A percentile compares a stretch with the other conserved stretches of the same genome.
These are phyloP conservation scores for Enteromius anoplus DNA, from an alignment of 2,797 vertebrate species.

Conservation along the genomic window DNA sequence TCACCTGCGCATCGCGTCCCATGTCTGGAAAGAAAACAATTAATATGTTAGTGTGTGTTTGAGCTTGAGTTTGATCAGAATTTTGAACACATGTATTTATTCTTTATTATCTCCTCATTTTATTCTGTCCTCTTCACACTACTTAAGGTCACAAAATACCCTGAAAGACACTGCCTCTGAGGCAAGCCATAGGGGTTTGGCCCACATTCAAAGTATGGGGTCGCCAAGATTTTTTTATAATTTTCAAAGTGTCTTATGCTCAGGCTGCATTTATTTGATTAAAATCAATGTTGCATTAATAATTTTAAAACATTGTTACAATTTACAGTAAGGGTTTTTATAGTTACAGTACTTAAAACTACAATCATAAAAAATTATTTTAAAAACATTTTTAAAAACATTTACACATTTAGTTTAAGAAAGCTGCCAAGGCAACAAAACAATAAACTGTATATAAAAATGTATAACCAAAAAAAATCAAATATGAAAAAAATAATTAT, in stretches of 20 bases:
- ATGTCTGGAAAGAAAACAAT: slow-evolving; percentile 75
- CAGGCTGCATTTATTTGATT: neutral
- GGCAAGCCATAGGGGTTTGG: neutral
- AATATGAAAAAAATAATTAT: no score
- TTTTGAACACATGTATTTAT: neutral
- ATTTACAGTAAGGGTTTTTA: neutral
- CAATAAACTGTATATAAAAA: neutral
- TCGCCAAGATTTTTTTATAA: neutral
- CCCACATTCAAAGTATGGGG: neutral
- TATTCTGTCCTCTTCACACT: neutral
- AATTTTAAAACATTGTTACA: neutral
- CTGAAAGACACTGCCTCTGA: neutral
- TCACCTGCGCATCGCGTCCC: slow-evolving; percentile 91
- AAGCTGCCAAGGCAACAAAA: neutral
- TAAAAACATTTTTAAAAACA: neutral
- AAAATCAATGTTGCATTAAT: neutral
- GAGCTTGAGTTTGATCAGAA: neutral
- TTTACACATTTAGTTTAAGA: neutral
- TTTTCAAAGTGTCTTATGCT: neutral
- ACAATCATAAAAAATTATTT: neutral
- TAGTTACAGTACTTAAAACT: neutral
- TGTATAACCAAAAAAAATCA: neutral
- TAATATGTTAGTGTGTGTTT: neutral
- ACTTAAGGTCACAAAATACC: neutral
- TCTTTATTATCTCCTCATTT: neutral